Percentiles rank a stretch among this genome's conserved stretches.
Conservation (phyloP, 2,888 invertebrate genomes). For the Andricus curvator region DNA sequence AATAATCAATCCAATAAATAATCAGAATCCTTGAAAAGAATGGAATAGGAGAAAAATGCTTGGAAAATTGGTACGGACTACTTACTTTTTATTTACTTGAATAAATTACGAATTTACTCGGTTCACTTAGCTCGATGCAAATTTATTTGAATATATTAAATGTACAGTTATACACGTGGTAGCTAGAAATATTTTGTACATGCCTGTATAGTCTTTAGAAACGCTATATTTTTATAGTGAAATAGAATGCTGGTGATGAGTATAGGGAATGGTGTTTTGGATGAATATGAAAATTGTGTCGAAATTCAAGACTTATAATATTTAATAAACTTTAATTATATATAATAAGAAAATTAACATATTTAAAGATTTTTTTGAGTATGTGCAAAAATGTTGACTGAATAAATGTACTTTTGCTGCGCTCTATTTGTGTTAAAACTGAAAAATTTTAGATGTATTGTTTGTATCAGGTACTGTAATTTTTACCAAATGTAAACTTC, state of each 20-base stretch:
- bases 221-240: constrained; percentile 22
- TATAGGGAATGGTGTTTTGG: constrained; percentile 1
- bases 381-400: background rate
- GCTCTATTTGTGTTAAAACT: background rate
- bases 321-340: background rate
- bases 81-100: background rate
- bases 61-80: background rate
- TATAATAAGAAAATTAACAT: background rate
- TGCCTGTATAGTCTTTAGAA: constrained; percentile 12
- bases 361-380: background rate
- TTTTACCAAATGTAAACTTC: background rate
- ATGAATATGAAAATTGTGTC: background rate
- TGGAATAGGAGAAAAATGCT: background rate
- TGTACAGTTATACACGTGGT: background rate
- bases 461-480: background rate
- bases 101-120: background rate
- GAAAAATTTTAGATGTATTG: background rate
- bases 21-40: background rate
- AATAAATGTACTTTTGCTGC: background rate
- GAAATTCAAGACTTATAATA: constrained; percentile 5
- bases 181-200: constrained; percentile 17
- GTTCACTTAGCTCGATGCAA: background rate
- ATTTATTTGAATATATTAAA: background rate
- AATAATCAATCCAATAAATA: background rate
- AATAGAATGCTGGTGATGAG: constrained; percentile 7